Percentiles rank a stretch among this genome's conserved stretches.
Evolutionary conservation across 1,140 invertebrate species (phyloP).

Genomic region (Aradophagus sp.): DNA sequence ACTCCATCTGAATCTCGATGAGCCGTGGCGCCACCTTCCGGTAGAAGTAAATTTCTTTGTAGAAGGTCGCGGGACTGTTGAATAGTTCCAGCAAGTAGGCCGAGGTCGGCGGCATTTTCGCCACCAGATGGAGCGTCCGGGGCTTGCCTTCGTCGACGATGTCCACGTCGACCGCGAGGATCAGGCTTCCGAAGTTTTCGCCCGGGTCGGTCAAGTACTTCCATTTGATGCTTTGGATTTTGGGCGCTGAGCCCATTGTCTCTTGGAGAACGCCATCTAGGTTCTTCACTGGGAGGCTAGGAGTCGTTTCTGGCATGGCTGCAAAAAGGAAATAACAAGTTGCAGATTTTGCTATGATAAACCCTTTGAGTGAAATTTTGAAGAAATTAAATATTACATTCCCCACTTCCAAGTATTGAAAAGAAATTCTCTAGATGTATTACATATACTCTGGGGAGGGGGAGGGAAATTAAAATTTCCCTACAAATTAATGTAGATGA

Average conservation of each 20-base stretch:
- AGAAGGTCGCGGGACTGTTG: conserved; percentile 77
- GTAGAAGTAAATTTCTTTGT: conserved; percentile 78
- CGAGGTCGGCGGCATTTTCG: conserved; percentile 77
- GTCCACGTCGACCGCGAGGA: conserved; percentile 71
- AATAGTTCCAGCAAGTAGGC: conserved; percentile 76
- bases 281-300: conserved; percentile 60
- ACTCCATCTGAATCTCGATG: conserved; percentile 72
- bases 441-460: too few relatives aligned
- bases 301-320: conserved; percentile 60
- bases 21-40: conserved; percentile 73
- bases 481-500: too few relatives aligned
- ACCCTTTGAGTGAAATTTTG: background rate
- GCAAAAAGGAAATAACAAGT: too few relatives aligned
- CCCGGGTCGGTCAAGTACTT: conserved; percentile 76
- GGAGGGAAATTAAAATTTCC: too few relatives aligned
- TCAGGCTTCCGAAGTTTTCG: conserved; percentile 79
- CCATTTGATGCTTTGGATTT: conserved; percentile 62
- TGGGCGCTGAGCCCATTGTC: conserved; percentile 48
- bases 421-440: too few relatives aligned
- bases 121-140: conserved; percentile 73
- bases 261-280: conserved; percentile 60
- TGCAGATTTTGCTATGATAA: too few relatives aligned
- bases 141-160: conserved; percentile 55
- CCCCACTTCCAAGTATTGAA: too few relatives aligned
- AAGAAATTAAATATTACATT: too few relatives aligned